Conservation (phyloP, 2,113 vertebrate species). For the Tragelaphus buxtoni region DNA sequence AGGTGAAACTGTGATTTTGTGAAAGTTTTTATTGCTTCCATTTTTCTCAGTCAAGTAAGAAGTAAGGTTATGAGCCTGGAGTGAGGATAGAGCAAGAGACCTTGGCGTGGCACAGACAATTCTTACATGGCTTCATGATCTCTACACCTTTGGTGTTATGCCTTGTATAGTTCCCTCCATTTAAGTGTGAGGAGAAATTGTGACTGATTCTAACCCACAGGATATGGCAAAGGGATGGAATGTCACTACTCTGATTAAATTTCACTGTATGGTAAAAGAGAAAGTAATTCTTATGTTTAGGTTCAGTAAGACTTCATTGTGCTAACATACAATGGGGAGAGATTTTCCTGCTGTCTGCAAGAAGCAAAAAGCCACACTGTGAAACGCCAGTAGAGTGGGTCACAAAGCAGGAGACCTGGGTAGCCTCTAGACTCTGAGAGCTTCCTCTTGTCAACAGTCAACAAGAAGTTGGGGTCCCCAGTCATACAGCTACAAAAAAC, state of each 20-base stretch:
- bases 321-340: neutral
- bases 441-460: neutral
- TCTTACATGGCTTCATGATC: neutral
- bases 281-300: neutral
- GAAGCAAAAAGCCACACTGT: neutral
- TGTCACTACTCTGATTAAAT: neutral
- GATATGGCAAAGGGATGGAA: neutral
- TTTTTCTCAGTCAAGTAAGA: neutral
- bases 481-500: neutral
- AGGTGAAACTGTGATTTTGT: neutral
- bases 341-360: neutral
- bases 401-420: neutral
- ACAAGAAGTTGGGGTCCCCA: neutral
- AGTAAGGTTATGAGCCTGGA: neutral
- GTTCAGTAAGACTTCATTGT: neutral
- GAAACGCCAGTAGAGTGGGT: neutral
- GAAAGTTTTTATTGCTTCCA: neutral
- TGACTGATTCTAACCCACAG: neutral
- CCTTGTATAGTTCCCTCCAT: neutral
- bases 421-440: neutral
- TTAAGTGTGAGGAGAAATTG: neutral
- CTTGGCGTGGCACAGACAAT: neutral
- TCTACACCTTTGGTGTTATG: neutral
- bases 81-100: neutral
- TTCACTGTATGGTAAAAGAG: neutral